Evolutionary conservation across 30 jellyfish, hydroid and myxozoan species (phyloP), one percentile per base, ranked within the genome.

Genomic region (Pseudorhiza aurosa): DNA sequence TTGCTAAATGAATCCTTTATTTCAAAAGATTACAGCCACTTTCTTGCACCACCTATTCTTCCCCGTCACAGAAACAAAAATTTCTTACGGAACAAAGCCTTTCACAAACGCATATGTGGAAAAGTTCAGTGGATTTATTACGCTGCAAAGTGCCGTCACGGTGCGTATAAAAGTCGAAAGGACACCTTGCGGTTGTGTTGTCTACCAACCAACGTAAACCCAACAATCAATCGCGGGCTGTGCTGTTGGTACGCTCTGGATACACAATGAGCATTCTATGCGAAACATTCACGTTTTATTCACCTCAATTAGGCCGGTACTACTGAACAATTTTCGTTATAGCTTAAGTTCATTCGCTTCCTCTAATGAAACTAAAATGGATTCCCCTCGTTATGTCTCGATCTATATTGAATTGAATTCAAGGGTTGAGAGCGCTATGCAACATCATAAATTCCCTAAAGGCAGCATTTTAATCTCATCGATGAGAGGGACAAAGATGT

Each of bases 31-130:
- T 47, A 53, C 57, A 44, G 32, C 37, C 83, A 26, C 62, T 45
- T n/a, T 4, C 22, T 70, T 70, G 71, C 83, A 53, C 49, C 83
- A 46, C 39, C 77, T 64, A 64, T 64, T 64, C 35, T 64, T 17
- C 15, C 29, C 5, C 49, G 39, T 6, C 2, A 24, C 31, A 64
- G n/a, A n/a, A n/a, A 64, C 36, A 15, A 35, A 30, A 35, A 24
- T 64, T 33, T 2, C 51, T 21, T 15, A 12, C 58, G 36, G 15
- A 33, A 64, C 77, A 64, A 64, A 30, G 77, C 36, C 35, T 25
- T 31, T 33, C 58, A 64, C 27, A 10, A 17, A 30, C 77, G n/a
- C 15, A 64, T 21, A 33, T 15, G 35, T 33, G 33, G 51, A 58
- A 31, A 36, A n/a, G 21, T 53, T 21, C 35, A 53, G 24, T 53